A percentile compares a stretch with the other conserved stretches of the same genome.
These are phyloP conservation scores for Microhierax caerulescens DNA, from an alignment of 2,797 vertebrate species.

Conservation along the genomic window DNA sequence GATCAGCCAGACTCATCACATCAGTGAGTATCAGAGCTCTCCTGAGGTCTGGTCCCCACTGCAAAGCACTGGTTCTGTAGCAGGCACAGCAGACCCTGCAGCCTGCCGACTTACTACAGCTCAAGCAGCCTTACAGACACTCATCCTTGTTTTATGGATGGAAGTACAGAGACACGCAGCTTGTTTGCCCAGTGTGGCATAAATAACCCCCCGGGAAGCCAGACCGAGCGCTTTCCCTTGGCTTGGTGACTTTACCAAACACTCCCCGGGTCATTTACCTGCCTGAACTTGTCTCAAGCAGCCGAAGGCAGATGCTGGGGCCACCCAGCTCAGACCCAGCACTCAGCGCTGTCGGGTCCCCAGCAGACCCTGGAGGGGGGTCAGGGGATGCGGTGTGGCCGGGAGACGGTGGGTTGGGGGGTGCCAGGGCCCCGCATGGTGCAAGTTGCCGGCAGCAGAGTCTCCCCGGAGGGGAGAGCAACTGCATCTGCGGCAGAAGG, in stretches of 20 bases:
- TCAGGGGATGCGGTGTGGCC: accelerated
- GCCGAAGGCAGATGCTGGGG: not conserved
- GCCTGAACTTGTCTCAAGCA: not conserved
- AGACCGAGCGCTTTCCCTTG: not conserved
- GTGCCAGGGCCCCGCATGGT: not conserved
- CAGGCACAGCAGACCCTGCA: not conserved
- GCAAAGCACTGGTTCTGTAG: not conserved
- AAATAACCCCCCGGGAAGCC: not conserved
- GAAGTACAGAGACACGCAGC: not conserved
- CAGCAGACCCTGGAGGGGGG: not conserved
- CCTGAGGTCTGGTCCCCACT: not conserved
- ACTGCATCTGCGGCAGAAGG: not conserved
- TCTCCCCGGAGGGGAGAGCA: not conserved
- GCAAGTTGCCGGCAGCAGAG: not conserved
- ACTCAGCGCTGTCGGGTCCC: not conserved
- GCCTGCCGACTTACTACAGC: not conserved
- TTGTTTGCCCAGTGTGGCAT: not conserved
- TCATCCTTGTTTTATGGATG: not conserved
- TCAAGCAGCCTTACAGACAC: not conserved
- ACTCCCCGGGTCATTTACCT: conserved; percentile 6
- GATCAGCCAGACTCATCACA: not conserved
- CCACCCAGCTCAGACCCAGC: not conserved
- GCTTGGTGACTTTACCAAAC: not conserved
- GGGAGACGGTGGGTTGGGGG: not conserved
- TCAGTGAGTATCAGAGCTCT: accelerated